These are phyloP conservation scores for Myiozetetes cayanensis DNA, from an alignment of 2,113 vertebrate genomes.

Conservation along the genomic window DNA sequence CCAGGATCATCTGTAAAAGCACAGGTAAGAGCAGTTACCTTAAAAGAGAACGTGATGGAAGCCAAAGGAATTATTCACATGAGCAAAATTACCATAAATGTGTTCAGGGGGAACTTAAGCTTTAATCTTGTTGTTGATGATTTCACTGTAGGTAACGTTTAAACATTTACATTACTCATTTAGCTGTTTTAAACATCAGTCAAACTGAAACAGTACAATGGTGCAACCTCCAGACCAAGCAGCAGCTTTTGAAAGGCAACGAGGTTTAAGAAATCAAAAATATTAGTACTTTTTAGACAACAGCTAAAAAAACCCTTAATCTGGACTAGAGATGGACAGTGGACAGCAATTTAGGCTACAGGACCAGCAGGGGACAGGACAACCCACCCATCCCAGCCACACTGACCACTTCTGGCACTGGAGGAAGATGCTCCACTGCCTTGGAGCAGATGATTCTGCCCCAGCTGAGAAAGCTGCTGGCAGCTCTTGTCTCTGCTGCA, in stretches of 20 bases:
- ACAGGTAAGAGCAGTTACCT: background rate
- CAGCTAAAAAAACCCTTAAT: background rate
- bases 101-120: background rate
- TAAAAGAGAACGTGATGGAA: background rate
- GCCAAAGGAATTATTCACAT: background rate
- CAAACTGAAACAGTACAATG: background rate
- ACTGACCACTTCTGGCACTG: background rate
- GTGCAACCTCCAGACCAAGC: background rate
- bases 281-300: background rate
- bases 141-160: background rate
- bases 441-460: background rate
- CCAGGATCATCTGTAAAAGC: background rate
- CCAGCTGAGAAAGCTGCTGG: background rate
- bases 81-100: background rate
- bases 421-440: background rate
- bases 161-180: background rate
- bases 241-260: background rate
- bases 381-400: background rate
- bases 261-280: background rate
- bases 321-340: background rate
- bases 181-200: background rate
- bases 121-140: background rate
- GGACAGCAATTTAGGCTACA: background rate
- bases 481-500: background rate
- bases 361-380: rapidly evolving